Base-by-base conservation (phyloP, 2,113 vertebrate genomes). In the Malurus melanocephalus region DNA sequence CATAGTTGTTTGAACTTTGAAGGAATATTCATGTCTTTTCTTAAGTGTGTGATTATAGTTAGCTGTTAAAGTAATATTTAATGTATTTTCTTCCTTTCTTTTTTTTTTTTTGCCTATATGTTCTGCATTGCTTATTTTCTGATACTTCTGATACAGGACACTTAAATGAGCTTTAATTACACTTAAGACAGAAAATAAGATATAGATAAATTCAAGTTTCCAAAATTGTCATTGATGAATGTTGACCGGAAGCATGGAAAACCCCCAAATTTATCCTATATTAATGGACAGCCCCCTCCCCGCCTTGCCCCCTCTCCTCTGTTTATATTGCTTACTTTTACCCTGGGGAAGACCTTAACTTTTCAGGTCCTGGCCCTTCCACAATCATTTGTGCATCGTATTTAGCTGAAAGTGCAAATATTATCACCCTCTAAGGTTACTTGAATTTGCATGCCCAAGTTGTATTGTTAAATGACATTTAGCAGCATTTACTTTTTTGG, bases 391-490 rank as follows among this genome's bases (percentile, higher is more conserved):
- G 51, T 2, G 5, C 61, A 92, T 90, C 75, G 11, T 45, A 11
- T 62, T 87, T 89, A 92, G 51, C 48, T 85, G 67, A 32, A 42
- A 92, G 51, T 78, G 59, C 9, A 85, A 90, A 87, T 91, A 86
- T 57, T 89, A 52, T 78, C 64, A 91, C 33, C 52, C 52, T 84
- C 24, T 78, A 89, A 94, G 91, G 91, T 90, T 88, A 86, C 46
- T 92, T 68, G 30, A 56, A 74, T 85, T 92, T 93, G 40, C 62
- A 84, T 92, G 24, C 17, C 35, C 30, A 79, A 69, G 51, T 83
- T 80, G 71, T 92, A 92, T 89, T 92, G 80, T 91, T 80, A 95
- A 93, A 46, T 94, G 89, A 95, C 83, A 91, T 95, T 97, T 93
- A 94, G 45, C 64, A 88, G 76, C 32, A 69, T 80, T 97, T 95